Base-by-base conservation (phyloP, 2,888 invertebrate species). In the Latheticus oryzae region DNA sequence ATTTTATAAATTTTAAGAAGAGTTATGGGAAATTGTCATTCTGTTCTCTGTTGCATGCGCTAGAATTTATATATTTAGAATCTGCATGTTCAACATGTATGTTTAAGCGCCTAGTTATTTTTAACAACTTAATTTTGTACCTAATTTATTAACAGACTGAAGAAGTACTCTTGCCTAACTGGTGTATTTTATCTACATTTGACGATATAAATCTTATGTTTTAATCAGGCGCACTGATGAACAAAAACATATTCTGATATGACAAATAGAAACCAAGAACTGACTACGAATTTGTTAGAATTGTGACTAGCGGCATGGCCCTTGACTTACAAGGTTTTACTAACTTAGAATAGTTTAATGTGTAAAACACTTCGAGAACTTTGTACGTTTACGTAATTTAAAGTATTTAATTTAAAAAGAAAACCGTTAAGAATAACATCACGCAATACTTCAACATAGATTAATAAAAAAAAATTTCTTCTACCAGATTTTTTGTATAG, bases 251-350 rank as follows among this genome's bases (percentile, higher is more conserved):
- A 43, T 58, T 52, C 48, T 50, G 62, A 52, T 42, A 42, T 32
- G 40, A 65, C 63, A 61, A 62, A 64, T 57, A 63, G 51, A 57
- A 61, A 21, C 54, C 57, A 58, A 54, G 58, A 64, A 67, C 62
- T 64, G 66, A 66, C 65, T 65, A 62, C 30, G 47, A 42, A 54
- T 62, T 66, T 71, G 76, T 78, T 78, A 78, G 78, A 78, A 78
- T 74, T 77, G 78, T 79, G 78, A 77, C 73, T 79, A 79, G 79
- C 77, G 78, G 78, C 79, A 76, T 74, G 70, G 68, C 69, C 67
- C 66, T 68, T 65, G 65, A 67, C 73, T 74, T 74, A 73, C 68
- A 68, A 72, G 68, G 72, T 71, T n/a, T 69, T 71, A 69, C 65
- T 67, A 69, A 70, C 65, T 64, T 66, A 75, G 70, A 63, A 66